Conservation (phyloP, 2,888 invertebrate species). For the Ecdyonurus torrentis region DNA sequence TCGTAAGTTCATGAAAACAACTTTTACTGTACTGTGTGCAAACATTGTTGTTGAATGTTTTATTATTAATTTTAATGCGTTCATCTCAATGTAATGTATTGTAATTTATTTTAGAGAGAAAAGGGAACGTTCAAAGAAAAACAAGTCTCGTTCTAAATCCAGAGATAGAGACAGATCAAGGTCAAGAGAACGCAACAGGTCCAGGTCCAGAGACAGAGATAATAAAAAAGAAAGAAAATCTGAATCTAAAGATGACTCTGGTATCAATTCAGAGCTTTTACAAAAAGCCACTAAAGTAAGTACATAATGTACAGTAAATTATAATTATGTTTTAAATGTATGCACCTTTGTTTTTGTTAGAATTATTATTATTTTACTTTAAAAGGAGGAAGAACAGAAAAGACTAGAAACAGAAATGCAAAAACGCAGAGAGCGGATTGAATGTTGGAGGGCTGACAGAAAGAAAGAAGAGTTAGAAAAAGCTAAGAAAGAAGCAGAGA, state of each 20-base stretch:
- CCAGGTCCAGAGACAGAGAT: slow-evolving; percentile 43
- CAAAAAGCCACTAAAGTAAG: background rate
- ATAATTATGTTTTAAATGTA: slow-evolving; percentile 6
- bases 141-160: background rate
- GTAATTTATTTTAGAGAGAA: background rate
- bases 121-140: background rate
- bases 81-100: background rate
- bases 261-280: background rate
- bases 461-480: slow-evolving; percentile 73
- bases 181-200: slow-evolving; percentile 42
- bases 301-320: background rate
- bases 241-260: background rate
- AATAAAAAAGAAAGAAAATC: slow-evolving; percentile 13
- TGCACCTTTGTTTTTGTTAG: slow-evolving; percentile 11
- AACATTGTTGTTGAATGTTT: background rate
- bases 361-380: too few species aligned
- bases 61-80: background rate
- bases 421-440: slow-evolving; percentile 85
- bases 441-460: slow-evolving; percentile 87
- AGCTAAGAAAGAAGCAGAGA: slow-evolving; percentile 53
- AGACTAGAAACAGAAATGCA: slow-evolving; percentile 90
- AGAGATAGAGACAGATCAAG: slow-evolving; percentile 25
- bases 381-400: slow-evolving; percentile 73
- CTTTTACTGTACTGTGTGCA: background rate
- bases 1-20: background rate